phyloP scores from a whole-genome alignment of 2,888 invertebrate genomes.

The Campopleginae sp. region DNA sequence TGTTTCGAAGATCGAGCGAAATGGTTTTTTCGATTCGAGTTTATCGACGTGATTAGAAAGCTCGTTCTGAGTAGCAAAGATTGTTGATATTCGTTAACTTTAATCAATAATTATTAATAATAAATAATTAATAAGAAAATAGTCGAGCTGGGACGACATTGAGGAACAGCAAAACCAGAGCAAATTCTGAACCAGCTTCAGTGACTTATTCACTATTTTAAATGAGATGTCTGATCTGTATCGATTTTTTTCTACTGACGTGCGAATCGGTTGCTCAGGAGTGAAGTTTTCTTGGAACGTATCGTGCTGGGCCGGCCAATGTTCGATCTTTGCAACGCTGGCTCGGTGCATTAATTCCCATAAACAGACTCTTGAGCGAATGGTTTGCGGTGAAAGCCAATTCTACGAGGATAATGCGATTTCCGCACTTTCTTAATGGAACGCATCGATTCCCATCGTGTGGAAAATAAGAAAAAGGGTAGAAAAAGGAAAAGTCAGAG shows the following conservation, averaged over 20 bases:
- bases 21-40: no score
- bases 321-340: conserved; percentile 39
- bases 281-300: conserved; percentile 15
- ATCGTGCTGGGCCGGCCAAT: not conserved
- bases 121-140: no score
- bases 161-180: no score
- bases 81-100: no score
- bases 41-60: no score
- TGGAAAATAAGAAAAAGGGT: conserved; percentile 75
- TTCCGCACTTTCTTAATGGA: conserved; percentile 77
- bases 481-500: conserved; percentile 31
- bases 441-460: conserved; percentile 81
- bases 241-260: conserved; percentile 12
- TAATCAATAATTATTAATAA: no score
- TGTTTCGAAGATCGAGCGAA: no score
- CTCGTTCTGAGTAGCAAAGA: no score
- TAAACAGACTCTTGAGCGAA: conserved; percentile 8
- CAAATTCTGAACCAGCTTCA: not conserved
- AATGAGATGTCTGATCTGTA: conserved; percentile 18
- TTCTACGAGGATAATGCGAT: conserved; percentile 76
- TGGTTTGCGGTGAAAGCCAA: conserved; percentile 73
- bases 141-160: no score
- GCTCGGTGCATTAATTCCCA: conserved; percentile 36
- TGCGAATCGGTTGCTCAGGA: not conserved
- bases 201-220: not conserved